Evolutionary conservation across 2,888 invertebrate species (phyloP).

Genomic region (Cetonia aurata): DNA sequence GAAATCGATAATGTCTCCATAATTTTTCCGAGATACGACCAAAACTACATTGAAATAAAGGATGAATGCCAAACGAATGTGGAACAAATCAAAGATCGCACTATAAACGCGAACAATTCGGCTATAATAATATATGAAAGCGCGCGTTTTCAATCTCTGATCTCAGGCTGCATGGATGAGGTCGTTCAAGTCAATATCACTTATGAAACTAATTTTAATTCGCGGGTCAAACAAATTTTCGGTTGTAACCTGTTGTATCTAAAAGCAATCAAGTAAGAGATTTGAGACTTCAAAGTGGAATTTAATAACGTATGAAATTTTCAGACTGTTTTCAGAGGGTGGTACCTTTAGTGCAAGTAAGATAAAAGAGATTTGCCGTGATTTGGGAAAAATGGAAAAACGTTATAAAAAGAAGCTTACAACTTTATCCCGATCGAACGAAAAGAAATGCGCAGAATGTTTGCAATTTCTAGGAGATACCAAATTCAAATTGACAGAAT

Average conservation of each 20-base stretch:
- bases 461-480: constrained; percentile 20
- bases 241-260: constrained; percentile 30
- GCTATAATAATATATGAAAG: constrained; percentile 13
- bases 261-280: constrained; percentile 33
- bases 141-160: background rate
- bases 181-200: constrained; percentile 12
- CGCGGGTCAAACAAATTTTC: constrained; percentile 18
- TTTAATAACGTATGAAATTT: background rate
- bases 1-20: constrained; percentile 16
- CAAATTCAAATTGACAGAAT: constrained; percentile 14
- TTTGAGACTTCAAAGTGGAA: no score
- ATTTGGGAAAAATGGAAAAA: constrained; percentile 47
- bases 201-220: constrained; percentile 16
- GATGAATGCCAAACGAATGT: constrained; percentile 12
- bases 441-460: constrained; percentile 37
- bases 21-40: constrained; percentile 32
- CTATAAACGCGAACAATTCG: constrained; percentile 26
- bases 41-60: constrained; percentile 14
- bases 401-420: constrained; percentile 42
- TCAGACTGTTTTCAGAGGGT: constrained; percentile 58
- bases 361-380: constrained; percentile 48
- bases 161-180: constrained; percentile 28
- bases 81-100: constrained; percentile 11
- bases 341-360: constrained; percentile 58
- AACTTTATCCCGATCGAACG: constrained; percentile 38